A percentile compares a stretch with the other conserved stretches of the same genome.
phyloP scores from a whole-genome alignment of 2,888 invertebrate genomes.

The Aradus depressus region DNA sequence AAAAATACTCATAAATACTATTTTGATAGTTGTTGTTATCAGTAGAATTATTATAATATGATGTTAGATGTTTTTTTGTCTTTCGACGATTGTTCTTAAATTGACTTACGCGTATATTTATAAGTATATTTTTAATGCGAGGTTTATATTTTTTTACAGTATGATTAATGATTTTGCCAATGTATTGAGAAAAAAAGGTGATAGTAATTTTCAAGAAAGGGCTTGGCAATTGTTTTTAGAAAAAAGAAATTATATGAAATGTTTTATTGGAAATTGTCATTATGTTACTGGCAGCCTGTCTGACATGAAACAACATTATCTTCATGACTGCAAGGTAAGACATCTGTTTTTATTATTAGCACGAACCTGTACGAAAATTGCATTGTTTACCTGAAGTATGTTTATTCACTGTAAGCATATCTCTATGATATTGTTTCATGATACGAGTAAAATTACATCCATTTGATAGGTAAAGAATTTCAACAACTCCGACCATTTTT shows the following conservation, averaged over 20 bases:
- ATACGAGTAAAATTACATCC: too few species aligned
- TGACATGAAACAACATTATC: conserved; percentile 18
- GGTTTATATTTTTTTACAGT: background rate
- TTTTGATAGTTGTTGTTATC: too few species aligned
- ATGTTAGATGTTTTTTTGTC: too few species aligned
- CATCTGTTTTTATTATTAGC: background rate
- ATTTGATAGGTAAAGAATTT: too few species aligned
- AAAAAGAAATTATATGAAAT: conserved; percentile 21
- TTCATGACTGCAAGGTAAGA: conserved; percentile 8
- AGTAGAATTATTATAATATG: too few species aligned
- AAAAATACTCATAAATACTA: too few species aligned
- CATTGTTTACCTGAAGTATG: conserved; percentile 1
- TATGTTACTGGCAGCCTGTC: conserved; percentile 12
- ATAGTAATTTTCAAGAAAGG: conserved; percentile 3
- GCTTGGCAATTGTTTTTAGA: conserved; percentile 20
- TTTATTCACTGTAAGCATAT: too few species aligned
- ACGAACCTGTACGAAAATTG: conserved; percentile 2
- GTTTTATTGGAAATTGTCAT: conserved; percentile 11
- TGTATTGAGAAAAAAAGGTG: conserved; percentile 1
- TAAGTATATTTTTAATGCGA: too few species aligned
- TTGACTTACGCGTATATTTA: too few species aligned
- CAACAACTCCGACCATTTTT: too few species aligned
- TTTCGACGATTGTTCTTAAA: too few species aligned
- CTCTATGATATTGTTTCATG: too few species aligned
- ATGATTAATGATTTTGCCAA: background rate